phyloP scores from a whole-genome alignment of 1,140 invertebrate species.

The Diabrotica virgifera region DNA sequence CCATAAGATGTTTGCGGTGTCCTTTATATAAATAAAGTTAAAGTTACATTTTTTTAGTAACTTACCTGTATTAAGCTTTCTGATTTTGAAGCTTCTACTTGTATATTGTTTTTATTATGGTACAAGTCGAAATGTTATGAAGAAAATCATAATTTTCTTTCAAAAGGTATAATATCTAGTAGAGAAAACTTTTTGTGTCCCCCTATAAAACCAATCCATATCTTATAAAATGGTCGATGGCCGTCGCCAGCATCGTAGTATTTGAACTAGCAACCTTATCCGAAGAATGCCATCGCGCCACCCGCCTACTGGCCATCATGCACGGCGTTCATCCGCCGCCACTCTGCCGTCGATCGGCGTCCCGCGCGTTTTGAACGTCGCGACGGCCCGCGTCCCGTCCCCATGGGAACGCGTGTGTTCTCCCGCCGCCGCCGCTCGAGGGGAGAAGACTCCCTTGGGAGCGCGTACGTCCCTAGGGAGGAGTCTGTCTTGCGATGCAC shows the following conservation, averaged over 20 bases:
- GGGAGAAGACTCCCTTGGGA: conserved; percentile 36
- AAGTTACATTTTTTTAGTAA: too few relatives aligned
- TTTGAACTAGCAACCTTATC: conserved; percentile 4
- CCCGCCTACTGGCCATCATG: conserved; percentile 7
- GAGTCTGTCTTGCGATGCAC: conserved; percentile 46
- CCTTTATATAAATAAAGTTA: too few relatives aligned
- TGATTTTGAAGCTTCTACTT: too few relatives aligned
- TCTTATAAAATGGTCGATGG: conserved; percentile 20
- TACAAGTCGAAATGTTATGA: too few relatives aligned
- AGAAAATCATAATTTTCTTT: too few relatives aligned
- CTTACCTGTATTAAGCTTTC: too few relatives aligned
- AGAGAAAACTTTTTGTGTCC: background rate
- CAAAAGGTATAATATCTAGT: too few relatives aligned
- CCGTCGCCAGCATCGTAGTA: conserved; percentile 11
- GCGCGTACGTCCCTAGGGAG: conserved; percentile 45
- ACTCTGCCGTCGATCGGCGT: background rate
- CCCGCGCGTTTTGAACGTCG: conserved; percentile 41
- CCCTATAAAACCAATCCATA: conserved; percentile 4
- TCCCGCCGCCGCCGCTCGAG: conserved; percentile 20
- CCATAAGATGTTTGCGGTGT: too few relatives aligned
- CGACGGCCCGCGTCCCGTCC: conserved; percentile 45
- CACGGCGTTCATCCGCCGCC: background rate
- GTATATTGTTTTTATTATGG: too few relatives aligned
- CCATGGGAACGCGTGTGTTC: conserved; percentile 51
- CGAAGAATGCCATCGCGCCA: background rate